phyloP scores from a whole-genome alignment of 2,797 vertebrate genomes.

The Diplodus puntazzo region DNA sequence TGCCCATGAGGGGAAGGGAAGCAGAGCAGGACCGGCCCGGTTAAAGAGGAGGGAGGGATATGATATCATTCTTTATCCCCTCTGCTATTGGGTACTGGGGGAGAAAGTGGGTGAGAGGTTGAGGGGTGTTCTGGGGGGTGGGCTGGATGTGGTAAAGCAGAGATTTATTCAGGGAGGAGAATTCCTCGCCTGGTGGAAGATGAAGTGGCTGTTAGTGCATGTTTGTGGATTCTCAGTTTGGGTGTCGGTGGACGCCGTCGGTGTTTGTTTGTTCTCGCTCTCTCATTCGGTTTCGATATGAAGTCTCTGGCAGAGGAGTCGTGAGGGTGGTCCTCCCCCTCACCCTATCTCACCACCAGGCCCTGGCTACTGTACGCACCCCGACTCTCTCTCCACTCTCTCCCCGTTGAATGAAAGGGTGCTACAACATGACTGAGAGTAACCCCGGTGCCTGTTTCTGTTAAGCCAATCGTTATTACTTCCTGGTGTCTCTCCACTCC shows the following conservation, averaged over 20 bases:
- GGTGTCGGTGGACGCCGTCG: neutral
- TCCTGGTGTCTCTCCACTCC: conserved; percentile 62
- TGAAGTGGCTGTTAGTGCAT: conserved; percentile 14
- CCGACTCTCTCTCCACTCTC: conserved; percentile 9
- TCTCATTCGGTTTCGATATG: conserved; percentile 48
- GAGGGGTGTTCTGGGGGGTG: conserved; percentile 53
- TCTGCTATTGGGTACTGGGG: conserved; percentile 61
- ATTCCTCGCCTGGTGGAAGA: conserved; percentile 40
- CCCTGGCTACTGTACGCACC: conserved; percentile 53
- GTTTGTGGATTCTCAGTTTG: conserved; percentile 15
- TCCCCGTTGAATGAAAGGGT: conserved; percentile 46
- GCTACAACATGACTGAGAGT: conserved; percentile 72
- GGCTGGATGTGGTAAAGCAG: conserved; percentile 52
- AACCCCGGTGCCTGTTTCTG: conserved; percentile 67
- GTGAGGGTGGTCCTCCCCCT: conserved; percentile 43
- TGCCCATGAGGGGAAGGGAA: conserved; percentile 17
- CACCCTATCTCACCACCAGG: conserved; percentile 46
- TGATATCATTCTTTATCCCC: conserved; percentile 67
- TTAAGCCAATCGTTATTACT: conserved; percentile 69
- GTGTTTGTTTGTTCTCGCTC: neutral
- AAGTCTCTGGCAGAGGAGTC: conserved; percentile 42
- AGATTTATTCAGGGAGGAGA: conserved; percentile 52
- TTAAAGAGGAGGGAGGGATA: conserved; percentile 53
- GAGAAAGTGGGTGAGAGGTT: conserved; percentile 87
- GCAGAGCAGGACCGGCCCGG: conserved; percentile 1